These are phyloP conservation scores for Celastrina argiolus DNA, from an alignment of 2,888 invertebrate species.

Conservation along the genomic window DNA sequence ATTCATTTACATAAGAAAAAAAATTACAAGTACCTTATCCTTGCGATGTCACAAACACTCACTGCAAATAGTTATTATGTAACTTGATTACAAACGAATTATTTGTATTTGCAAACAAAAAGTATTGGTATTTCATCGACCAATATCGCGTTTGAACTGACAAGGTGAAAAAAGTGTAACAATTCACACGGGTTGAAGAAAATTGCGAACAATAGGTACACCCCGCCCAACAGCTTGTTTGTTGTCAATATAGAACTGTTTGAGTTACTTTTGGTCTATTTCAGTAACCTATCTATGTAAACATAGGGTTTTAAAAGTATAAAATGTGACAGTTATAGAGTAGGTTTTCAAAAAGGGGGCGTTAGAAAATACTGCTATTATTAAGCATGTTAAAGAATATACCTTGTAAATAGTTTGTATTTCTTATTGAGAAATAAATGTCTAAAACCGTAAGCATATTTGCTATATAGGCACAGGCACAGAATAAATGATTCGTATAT, in stretches of 20 bases:
- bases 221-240: constrained; percentile 30
- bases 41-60: neutral
- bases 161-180: constrained; percentile 29
- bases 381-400: too few species aligned
- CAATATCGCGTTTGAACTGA: constrained; percentile 27
- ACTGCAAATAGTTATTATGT: neutral
- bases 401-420: too few species aligned
- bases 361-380: too few species aligned
- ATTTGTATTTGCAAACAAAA: constrained; percentile 25
- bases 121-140: constrained; percentile 12
- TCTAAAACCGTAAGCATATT: too few species aligned
- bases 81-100: neutral
- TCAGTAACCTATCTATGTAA: neutral
- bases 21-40: too few species aligned
- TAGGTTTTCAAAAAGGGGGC: too few species aligned
- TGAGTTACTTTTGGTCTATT: neutral
- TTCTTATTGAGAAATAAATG: too few species aligned
- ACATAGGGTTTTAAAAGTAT: neutral
- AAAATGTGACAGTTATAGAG: too few species aligned
- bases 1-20: too few species aligned
- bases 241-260: neutral
- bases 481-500: too few species aligned
- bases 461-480: too few species aligned
- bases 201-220: constrained; percentile 36
- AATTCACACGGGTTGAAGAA: constrained; percentile 27